phyloP scores from a whole-genome alignment of 2,113 vertebrate genomes.

The Lepisosteus osseus region DNA sequence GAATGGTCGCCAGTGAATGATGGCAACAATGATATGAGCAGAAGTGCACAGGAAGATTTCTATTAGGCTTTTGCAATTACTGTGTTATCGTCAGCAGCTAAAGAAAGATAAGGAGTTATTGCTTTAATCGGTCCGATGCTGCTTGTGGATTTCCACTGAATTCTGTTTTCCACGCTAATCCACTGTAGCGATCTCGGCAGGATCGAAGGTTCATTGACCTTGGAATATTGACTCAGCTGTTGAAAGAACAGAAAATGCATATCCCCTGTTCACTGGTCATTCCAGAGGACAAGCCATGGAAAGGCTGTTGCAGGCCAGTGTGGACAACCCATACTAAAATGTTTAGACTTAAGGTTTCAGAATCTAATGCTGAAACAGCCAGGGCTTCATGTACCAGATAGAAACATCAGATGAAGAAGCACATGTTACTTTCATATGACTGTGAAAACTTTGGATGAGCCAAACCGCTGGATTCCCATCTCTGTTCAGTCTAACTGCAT shows the following conservation, averaged over 20 bases:
- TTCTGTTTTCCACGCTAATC: conserved; percentile 15
- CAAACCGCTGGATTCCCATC: too few species aligned
- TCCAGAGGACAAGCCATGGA: not conserved
- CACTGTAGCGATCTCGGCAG: not conserved
- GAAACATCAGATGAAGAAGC: too few species aligned
- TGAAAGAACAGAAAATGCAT: not conserved
- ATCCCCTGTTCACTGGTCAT: not conserved
- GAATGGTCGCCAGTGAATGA: conserved; percentile 33
- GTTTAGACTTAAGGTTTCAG: not conserved
- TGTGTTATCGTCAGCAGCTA: conserved; percentile 24
- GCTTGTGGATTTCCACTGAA: conserved; percentile 27
- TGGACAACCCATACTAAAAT: not conserved
- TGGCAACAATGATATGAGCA: conserved; percentile 26
- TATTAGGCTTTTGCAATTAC: conserved; percentile 41
- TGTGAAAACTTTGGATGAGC: too few species aligned
- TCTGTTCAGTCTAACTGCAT: too few species aligned
- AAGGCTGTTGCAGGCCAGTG: not conserved
- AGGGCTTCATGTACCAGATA: not conserved
- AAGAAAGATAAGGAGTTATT: conserved; percentile 30
- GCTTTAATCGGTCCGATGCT: conserved; percentile 12
- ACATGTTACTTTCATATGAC: too few species aligned
- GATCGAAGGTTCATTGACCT: conserved; percentile 21
- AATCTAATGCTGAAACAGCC: not conserved
- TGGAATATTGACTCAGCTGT: conserved; percentile 10
- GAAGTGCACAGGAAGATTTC: conserved; percentile 38